Evolutionary conservation across 2,888 invertebrate species (phyloP), one percentile per base, ranked within the genome.

Genomic region (Tricholauxania praeusta): DNA sequence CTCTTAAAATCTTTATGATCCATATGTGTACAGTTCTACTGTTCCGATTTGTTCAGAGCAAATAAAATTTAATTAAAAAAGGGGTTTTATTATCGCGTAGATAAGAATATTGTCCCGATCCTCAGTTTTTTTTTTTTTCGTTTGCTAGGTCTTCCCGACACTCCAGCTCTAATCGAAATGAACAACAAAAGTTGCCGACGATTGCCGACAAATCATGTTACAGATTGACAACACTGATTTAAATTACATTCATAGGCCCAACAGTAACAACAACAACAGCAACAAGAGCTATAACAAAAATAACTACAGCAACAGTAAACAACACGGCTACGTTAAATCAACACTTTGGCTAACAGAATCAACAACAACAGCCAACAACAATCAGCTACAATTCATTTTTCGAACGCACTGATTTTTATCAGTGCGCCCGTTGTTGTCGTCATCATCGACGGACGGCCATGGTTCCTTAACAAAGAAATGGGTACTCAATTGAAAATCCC

Each of bases 141-240:
- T 39, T 39, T 53, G 55, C n/a, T 53, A 12, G 19, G 17, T 17
- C 52, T 52, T 22, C 12, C 22, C 51, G 17, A 19, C 12, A 12
- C 64, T 47, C n/a, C 48, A 64, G 22, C 14, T 22, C 71, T 53
- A 62, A 63, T 17, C 32, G 32, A 47, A 69, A 59, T n/a, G 28
- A 51, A 28, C 15, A 47, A 28, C 28, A 39, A 39, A 52, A 15
- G 14, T 19, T 15, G 72, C 69, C 71, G 69, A 57, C 68, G 64
- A 47, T 39, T 71, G 74, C 78, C 78, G 77, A 77, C 78, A 77
- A 77, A 77, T 79, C 77, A 75, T 79, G 78, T 79, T 76, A 72
- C 68, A 82, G 85, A 84, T 85, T 84, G 84, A 84, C 84, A 84
- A 17, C 82, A 81, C 81, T 83, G 85, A 84, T 84, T 84, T 83